Conservation (phyloP, 2,888 invertebrate genomes). For the Aromia moschata region DNA sequence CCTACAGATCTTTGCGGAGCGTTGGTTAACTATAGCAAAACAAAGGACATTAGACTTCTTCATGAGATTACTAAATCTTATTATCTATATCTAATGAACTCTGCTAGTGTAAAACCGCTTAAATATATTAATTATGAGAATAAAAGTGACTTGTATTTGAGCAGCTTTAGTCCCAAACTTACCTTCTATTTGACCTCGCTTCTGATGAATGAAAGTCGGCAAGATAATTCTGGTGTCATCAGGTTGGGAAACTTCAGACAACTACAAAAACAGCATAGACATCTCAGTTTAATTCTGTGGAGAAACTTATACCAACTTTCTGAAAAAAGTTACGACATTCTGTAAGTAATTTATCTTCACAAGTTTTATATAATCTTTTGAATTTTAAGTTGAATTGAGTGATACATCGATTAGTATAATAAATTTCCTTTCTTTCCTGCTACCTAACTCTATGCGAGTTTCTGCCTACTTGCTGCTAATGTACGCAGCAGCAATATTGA, state of each 20-base stretch:
- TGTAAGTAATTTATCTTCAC: conserved; percentile 58
- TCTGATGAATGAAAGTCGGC: conserved; percentile 39
- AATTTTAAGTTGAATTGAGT: too few species aligned
- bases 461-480: too few species aligned
- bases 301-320: conserved; percentile 68
- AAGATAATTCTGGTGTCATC: conserved; percentile 27
- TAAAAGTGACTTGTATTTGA: conserved; percentile 28
- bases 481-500: too few species aligned
- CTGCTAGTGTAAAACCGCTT: conserved; percentile 42
- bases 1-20: conserved; percentile 50
- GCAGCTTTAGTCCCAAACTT: conserved; percentile 44
- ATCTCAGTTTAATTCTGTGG: conserved; percentile 69
- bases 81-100: conserved; percentile 49
- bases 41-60: conserved; percentile 45
- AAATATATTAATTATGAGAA: conserved; percentile 37
- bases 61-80: conserved; percentile 53
- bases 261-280: conserved; percentile 64
- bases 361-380: too few species aligned
- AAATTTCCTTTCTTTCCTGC: too few species aligned
- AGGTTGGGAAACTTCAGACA: conserved; percentile 66
- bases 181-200: conserved; percentile 44
- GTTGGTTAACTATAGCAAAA: conserved; percentile 44
- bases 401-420: too few species aligned
- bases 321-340: conserved; percentile 61
- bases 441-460: too few species aligned